Percentiles rank a stretch among this genome's conserved stretches.
phyloP scores from a whole-genome alignment of 2,113 vertebrate species.

The Bos indicus region DNA sequence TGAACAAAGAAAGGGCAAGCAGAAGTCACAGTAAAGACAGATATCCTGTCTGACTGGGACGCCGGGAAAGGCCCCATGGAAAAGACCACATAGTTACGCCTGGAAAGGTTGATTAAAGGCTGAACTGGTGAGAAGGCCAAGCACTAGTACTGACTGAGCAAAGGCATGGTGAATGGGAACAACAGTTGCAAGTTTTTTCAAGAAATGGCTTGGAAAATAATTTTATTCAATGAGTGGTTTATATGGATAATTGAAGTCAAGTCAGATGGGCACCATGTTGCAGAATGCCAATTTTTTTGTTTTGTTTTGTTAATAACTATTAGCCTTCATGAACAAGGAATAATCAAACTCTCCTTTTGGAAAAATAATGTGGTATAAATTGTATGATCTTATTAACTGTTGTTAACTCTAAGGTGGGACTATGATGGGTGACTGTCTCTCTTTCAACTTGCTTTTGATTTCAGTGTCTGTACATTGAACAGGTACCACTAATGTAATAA shows the following conservation, averaged over 20 bases:
- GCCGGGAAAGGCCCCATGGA: accelerated
- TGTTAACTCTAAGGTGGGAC: not conserved
- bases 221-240: not conserved
- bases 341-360: not conserved
- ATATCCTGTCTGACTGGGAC: not conserved
- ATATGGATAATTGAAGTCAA: not conserved
- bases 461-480: not conserved
- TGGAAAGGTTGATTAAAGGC: not conserved
- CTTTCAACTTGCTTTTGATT: not conserved
- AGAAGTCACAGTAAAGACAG: not conserved
- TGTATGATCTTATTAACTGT: not conserved
- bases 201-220: not conserved
- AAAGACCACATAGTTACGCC: not conserved
- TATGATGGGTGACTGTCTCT: not conserved
- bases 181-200: not conserved
- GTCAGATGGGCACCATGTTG: not conserved
- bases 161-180: not conserved
- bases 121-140: not conserved
- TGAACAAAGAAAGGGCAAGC: not conserved
- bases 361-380: not conserved
- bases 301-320: not conserved
- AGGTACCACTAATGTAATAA: not conserved
- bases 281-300: not conserved
- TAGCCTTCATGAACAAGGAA: not conserved
- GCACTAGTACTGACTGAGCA: not conserved